Evolutionary conservation across 2,888 invertebrate species (phyloP).

Genomic region (Trimorus sp.): DNA sequence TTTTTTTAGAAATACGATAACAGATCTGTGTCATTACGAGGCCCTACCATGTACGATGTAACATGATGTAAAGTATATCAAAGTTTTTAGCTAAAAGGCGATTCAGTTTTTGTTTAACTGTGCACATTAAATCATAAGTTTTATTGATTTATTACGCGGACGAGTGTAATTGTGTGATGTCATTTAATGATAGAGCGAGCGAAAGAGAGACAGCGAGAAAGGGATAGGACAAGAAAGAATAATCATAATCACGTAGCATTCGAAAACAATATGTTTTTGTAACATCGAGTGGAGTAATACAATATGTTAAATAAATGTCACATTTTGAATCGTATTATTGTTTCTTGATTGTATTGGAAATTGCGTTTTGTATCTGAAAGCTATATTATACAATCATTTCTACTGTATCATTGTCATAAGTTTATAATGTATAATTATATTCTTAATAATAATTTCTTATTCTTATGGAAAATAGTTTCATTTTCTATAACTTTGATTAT

Average conservation of each 20-base stretch:
- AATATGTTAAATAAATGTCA: constrained; percentile 62
- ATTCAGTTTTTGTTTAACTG: constrained; percentile 42
- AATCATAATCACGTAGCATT: constrained; percentile 61
- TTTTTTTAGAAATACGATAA: constrained; percentile 7
- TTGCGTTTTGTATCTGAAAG: constrained; percentile 22
- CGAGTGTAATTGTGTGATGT: constrained; percentile 46
- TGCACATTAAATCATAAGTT: constrained; percentile 37
- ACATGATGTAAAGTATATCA: constrained; percentile 52
- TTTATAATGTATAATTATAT: constrained; percentile 27
- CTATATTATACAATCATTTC: constrained; percentile 17
- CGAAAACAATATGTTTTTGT: constrained; percentile 59
- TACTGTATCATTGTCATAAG: constrained; percentile 17
- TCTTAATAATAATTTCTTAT: constrained; percentile 30
- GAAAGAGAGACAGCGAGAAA: background rate
- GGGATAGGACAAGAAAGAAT: constrained; percentile 33
- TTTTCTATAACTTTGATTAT: background rate
- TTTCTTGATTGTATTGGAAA: constrained; percentile 13
- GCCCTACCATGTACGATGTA: constrained; percentile 33
- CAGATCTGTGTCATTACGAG: constrained; percentile 18
- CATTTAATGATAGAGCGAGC: constrained; percentile 20
- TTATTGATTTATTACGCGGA: constrained; percentile 34
- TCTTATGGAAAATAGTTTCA: constrained; percentile 18
- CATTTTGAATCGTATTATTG: constrained; percentile 50
- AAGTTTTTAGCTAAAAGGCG: constrained; percentile 37
- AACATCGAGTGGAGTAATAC: constrained; percentile 51